These are phyloP conservation scores for Plecotus auritus DNA, from an alignment of 2,113 vertebrate genomes.

Conservation along the genomic window DNA sequence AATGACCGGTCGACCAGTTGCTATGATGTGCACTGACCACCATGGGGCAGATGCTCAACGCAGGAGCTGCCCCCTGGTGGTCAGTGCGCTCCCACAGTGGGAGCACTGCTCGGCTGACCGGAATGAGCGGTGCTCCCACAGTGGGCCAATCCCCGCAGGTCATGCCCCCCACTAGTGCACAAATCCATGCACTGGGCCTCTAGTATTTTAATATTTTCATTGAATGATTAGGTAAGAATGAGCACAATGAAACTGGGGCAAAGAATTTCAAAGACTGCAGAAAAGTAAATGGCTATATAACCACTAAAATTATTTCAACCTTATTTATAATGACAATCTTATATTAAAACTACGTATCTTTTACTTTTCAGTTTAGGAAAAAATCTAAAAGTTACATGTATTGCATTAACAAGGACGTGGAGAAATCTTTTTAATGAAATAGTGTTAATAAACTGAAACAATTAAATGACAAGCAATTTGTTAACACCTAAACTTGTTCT, in stretches of 20 bases:
- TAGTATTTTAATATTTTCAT: neutral
- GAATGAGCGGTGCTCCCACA: too few species aligned
- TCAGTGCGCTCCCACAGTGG: too few species aligned
- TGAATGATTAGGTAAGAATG: neutral
- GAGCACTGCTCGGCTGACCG: too few species aligned
- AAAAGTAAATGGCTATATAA: neutral
- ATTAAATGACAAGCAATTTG: neutral
- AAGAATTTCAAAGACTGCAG: neutral
- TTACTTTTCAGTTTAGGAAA: neutral
- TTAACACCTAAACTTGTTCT: neutral
- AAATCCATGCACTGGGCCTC: too few species aligned
- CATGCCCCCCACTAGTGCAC: too few species aligned
- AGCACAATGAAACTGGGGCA: neutral
- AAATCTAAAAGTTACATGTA: neutral
- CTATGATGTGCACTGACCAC: too few species aligned
- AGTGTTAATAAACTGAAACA: neutral
- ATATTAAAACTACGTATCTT: neutral
- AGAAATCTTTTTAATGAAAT: slow-evolving; percentile 6
- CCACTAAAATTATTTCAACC: neutral
- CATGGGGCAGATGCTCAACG: too few species aligned
- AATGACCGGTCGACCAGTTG: too few species aligned
- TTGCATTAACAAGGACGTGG: neutral
- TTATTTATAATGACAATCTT: neutral
- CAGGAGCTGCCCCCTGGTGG: too few species aligned
- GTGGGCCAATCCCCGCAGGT: too few species aligned